Evolutionary conservation across 2,797 vertebrate species (phyloP), one percentile per base, ranked within the genome.

Genomic region (Pseudochromis fuscus): DNA sequence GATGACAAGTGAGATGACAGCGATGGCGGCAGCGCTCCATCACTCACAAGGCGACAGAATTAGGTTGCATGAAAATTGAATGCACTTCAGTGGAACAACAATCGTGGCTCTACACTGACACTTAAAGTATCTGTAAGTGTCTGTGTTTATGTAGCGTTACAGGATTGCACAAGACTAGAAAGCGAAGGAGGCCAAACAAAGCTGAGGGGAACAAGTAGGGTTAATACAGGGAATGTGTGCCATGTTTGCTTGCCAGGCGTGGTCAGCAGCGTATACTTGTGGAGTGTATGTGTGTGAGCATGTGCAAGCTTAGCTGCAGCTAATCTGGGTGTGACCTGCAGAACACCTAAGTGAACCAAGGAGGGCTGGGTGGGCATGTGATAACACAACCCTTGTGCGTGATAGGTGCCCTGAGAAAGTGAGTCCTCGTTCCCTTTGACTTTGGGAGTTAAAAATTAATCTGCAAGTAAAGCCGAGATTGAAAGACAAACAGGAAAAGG

Each of bases 321-420:
- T 89, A 83, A 90, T 88, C 87, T 85, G 89, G 87, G 90, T 85
- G 91, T 90, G 82, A 87, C 85, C 38, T 61, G 42, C 33, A 46
- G 75, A 83, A 72, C 82, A 87, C 87, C 81, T 84, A 73, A 81
- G 72, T 67, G 65, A 49, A 70, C 56, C 72, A 44, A 65, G 58
- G 16, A 73, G 40, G 48, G 45, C 60, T 42, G 49, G 24, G 49
- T 75, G 58, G 77, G 74, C 85, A 79, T 86, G 88, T 83, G 84
- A 81, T 79, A 86, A 87, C 83, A 84, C 66, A 75, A 27, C 66
- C 62, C 69, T 58, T 10, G 12, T 10, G 37, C 40, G 21, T 33
- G 46, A 75, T 71, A 33, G 40, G 24, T 23, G 18, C 27, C 5
- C 28, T 40, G 11, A 68, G 31, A 72, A 61, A 62, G 5, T 7